phyloP scores from a whole-genome alignment of 1,140 invertebrate species.

The Nebria ingens region DNA sequence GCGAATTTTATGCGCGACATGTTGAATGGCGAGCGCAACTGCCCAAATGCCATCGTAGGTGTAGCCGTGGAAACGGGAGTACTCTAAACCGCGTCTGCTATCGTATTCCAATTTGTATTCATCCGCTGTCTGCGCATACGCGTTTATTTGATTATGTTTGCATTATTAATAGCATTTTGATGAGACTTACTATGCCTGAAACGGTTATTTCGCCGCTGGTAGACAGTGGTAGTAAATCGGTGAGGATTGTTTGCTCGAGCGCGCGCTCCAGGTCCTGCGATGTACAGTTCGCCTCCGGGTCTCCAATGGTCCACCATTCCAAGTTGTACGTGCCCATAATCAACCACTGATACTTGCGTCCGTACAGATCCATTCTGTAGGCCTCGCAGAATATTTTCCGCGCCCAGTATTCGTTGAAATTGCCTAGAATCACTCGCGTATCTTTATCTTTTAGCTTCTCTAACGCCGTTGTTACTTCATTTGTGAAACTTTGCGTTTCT shows the following conservation, averaged over 20 bases:
- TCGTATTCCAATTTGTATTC: constrained; percentile 83
- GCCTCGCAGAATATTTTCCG: constrained; percentile 90
- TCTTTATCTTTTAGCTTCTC: constrained; percentile 85
- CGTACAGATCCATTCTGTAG: constrained; percentile 29
- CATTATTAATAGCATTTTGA: no score
- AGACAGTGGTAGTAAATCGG: constrained; percentile 67
- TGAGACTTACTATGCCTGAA: constrained; percentile 74
- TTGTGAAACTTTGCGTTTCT: constrained; percentile 88
- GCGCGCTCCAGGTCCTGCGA: constrained; percentile 65
- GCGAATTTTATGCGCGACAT: constrained; percentile 60
- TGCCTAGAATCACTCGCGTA: constrained; percentile 86
- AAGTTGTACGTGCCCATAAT: constrained; percentile 80
- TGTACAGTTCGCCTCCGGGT: constrained; percentile 54
- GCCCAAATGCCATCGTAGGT: constrained; percentile 96
- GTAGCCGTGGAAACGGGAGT: constrained; percentile 92
- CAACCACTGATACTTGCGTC: constrained; percentile 88
- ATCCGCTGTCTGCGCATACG: constrained; percentile 62
- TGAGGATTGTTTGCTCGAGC: constrained; percentile 82
- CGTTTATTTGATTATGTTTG: no score
- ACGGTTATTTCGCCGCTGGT: constrained; percentile 70
- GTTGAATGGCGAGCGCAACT: constrained; percentile 82
- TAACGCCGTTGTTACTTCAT: constrained; percentile 74
- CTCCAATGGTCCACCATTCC: constrained; percentile 62
- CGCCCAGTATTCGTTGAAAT: constrained; percentile 93
- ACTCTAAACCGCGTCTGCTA: constrained; percentile 62